A percentile compares a stretch with the other conserved stretches of the same genome.
Conservation (phyloP, 2,888 invertebrate genomes). For the Erpobdella octoculata region DNA sequence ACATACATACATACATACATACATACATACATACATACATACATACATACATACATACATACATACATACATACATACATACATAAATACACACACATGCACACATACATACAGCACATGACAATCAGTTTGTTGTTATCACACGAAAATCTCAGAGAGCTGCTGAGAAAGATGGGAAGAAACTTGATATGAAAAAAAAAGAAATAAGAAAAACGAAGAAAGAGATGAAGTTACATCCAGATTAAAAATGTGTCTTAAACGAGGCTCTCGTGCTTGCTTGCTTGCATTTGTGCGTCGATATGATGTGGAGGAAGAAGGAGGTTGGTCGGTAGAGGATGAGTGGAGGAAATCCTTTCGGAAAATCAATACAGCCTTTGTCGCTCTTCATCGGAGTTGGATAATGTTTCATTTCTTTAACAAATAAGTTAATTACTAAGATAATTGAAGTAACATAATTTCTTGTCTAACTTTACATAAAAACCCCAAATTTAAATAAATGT, state of each 20-base stretch:
- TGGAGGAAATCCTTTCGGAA: conserved; percentile 8
- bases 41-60: conserved; percentile 1
- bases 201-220: neutral
- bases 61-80: conserved; percentile 1
- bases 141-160: too few relatives aligned
- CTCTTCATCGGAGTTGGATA: neutral
- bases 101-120: too few relatives aligned
- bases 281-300: conserved; percentile 8
- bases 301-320: too few relatives aligned
- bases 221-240: neutral
- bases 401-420: neutral
- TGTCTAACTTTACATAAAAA: too few relatives aligned
- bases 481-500: too few relatives aligned
- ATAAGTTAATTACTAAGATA: too few relatives aligned
- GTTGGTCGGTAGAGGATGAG: too few relatives aligned
- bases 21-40: conserved; percentile 1
- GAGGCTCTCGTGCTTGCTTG: neutral
- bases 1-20: neutral
- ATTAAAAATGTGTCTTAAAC: too few relatives aligned
- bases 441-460: too few relatives aligned
- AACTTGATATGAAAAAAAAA: neutral
- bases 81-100: neutral
- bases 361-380: conserved; percentile 10
- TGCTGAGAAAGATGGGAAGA: neutral
- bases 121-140: too few relatives aligned